Evolutionary conservation across 2,797 vertebrate species (phyloP).

Genomic region (Jordanella pulchra): DNA sequence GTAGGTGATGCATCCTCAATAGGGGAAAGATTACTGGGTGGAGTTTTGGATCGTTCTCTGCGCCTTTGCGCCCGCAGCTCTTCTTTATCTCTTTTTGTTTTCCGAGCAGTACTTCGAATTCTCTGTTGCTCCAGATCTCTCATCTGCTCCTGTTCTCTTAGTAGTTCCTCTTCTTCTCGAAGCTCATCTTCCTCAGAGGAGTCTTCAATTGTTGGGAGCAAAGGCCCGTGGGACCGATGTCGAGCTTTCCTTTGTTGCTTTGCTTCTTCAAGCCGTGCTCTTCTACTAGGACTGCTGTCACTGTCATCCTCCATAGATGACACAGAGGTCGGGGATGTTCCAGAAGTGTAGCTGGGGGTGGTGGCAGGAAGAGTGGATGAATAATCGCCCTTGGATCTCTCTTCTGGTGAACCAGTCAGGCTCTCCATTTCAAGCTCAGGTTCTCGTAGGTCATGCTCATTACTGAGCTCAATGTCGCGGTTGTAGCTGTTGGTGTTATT

Average conservation of each 20-base stretch:
- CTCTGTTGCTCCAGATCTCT: conserved; percentile 98
- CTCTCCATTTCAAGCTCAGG: conserved; percentile 99
- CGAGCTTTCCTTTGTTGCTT: conserved; percentile 98
- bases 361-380: conserved; percentile 97
- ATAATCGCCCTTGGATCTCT: conserved; percentile 95
- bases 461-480: conserved; percentile 89
- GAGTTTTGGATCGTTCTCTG: conserved; percentile 96
- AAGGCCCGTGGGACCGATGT: conserved; percentile 94
- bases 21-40: conserved; percentile 97
- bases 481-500: conserved; percentile 93
- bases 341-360: conserved; percentile 96
- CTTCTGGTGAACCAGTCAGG: conserved; percentile 95
- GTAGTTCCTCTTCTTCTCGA: conserved; percentile 96
- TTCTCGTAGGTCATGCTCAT: conserved; percentile 88
- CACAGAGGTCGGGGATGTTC: conserved; percentile 97
- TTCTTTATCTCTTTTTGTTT: conserved; percentile 97
- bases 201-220: conserved; percentile 97
- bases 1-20: conserved; percentile 99
- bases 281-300: conserved; percentile 97
- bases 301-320: conserved; percentile 99
- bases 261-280: conserved; percentile 94
- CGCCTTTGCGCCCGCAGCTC: conserved; percentile 96
- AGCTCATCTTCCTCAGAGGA: conserved; percentile 98
- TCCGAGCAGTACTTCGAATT: conserved; percentile 95
- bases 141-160: conserved; percentile 98